phyloP scores from a whole-genome alignment of 1,140 invertebrate genomes.

The Trichonephila inaurata region DNA sequence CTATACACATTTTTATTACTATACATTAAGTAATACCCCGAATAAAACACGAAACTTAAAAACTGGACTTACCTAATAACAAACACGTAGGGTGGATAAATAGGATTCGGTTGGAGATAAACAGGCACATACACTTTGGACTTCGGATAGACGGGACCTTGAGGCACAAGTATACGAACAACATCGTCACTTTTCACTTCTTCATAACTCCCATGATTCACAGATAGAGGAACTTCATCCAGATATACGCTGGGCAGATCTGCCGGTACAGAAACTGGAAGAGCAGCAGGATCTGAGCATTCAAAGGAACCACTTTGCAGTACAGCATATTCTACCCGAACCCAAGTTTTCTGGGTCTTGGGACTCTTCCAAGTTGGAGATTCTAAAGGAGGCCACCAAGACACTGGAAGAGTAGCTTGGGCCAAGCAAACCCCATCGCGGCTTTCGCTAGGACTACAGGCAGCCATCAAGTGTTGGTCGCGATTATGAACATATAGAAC shows the following conservation, averaged over 20 bases:
- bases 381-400: slow-evolving; percentile 88
- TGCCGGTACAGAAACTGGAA: slow-evolving; percentile 71
- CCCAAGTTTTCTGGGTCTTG: slow-evolving; percentile 87
- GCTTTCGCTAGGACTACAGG: slow-evolving; percentile 90
- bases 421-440: slow-evolving; percentile 94
- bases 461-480: slow-evolving; percentile 85
- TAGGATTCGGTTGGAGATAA: slow-evolving; percentile 86
- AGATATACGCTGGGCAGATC: slow-evolving; percentile 79
- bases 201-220: slow-evolving; percentile 88
- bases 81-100: slow-evolving; percentile 86
- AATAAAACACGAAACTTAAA: neutral
- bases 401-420: slow-evolving; percentile 88
- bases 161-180: slow-evolving; percentile 91
- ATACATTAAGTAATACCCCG: too few relatives aligned
- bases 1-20: too few relatives aligned
- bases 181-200: slow-evolving; percentile 90
- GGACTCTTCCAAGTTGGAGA: slow-evolving; percentile 79
- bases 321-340: slow-evolving; percentile 89
- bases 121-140: slow-evolving; percentile 93
- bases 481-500: slow-evolving; percentile 86
- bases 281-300: slow-evolving; percentile 71
- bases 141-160: slow-evolving; percentile 91
- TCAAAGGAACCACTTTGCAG: slow-evolving; percentile 80
- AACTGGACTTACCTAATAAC: slow-evolving; percentile 87
- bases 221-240: slow-evolving; percentile 87